Conservation (phyloP, 2,797 vertebrate species). For the Lepilemur septentrionalis region DNA sequence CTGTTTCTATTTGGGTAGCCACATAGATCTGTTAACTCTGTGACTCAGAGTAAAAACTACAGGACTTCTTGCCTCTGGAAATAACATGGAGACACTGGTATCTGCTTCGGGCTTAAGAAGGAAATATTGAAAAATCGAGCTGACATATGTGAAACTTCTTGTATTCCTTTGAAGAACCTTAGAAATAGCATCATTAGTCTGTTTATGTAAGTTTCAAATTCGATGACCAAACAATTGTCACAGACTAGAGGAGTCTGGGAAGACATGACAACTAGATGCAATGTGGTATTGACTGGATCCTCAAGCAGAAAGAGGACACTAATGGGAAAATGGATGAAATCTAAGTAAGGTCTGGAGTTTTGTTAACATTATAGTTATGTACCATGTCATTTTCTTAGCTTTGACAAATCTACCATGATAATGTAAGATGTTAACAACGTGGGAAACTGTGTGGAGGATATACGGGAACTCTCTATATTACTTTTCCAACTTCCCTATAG, state of each 20-base stretch:
- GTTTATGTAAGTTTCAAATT: conserved; percentile 7
- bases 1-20: background rate
- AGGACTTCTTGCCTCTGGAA: background rate
- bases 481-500: background rate
- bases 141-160: background rate
- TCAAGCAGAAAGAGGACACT: background rate
- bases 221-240: background rate
- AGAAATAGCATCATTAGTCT: background rate
- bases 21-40: background rate
- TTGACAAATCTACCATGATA: background rate
- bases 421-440: background rate
- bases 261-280: background rate
- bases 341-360: background rate
- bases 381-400: background rate
- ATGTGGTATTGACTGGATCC: background rate
- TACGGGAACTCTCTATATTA: background rate
- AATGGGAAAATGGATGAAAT: background rate
- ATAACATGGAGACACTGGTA: background rate
- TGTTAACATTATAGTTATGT: background rate
- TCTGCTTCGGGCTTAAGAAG: background rate
- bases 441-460: background rate
- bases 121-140: background rate
- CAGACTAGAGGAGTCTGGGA: background rate
- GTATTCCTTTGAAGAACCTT: background rate
- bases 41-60: background rate